Percentiles rank a stretch among this genome's conserved stretches.
Conservation (phyloP, 2,113 vertebrate species). For the Pyxicephalus adspersus region DNA sequence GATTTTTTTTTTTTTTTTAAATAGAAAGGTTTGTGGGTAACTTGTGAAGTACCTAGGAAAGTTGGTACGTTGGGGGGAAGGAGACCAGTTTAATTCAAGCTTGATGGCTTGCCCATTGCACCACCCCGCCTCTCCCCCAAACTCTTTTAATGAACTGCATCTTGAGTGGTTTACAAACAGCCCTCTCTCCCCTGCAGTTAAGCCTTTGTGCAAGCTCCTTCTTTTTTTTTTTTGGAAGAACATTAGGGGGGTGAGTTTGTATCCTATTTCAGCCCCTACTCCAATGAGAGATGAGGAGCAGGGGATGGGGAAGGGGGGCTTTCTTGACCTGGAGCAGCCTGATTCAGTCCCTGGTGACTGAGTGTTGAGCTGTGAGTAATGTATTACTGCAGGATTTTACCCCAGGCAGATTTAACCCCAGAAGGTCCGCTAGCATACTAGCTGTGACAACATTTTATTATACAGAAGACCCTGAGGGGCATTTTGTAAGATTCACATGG, state of each 20-base stretch:
- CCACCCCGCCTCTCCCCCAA: background rate
- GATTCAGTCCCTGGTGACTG: slow-evolving; percentile 46
- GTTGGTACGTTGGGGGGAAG: slow-evolving; percentile 10
- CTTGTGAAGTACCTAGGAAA: background rate
- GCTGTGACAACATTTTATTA: too few relatives aligned
- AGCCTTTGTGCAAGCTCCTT: slow-evolving; percentile 37
- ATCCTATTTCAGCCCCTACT: slow-evolving; percentile 41
- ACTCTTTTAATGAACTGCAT: slow-evolving; percentile 54
- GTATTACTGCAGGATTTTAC: slow-evolving; percentile 44
- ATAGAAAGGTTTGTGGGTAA: too few relatives aligned
- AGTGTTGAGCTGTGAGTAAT: slow-evolving; percentile 50
- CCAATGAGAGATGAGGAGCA: slow-evolving; percentile 42
- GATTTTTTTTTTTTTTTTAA: too few relatives aligned
- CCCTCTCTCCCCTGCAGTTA: slow-evolving; percentile 53
- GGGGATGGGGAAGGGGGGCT: slow-evolving; percentile 10
- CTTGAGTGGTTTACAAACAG: slow-evolving; percentile 56
- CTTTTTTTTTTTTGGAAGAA: slow-evolving; percentile 18
- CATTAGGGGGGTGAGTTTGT: slow-evolving; percentile 23
- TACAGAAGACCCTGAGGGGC: too few relatives aligned
- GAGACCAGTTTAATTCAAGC: slow-evolving; percentile 19
- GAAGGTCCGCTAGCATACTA: too few relatives aligned
- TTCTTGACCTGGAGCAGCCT: slow-evolving; percentile 52
- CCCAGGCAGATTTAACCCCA: slow-evolving; percentile 30
- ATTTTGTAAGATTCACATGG: too few relatives aligned
- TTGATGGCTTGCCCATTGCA: slow-evolving; percentile 22